phyloP scores from a whole-genome alignment of 2,113 vertebrate species.

The Camelus bactrianus region DNA sequence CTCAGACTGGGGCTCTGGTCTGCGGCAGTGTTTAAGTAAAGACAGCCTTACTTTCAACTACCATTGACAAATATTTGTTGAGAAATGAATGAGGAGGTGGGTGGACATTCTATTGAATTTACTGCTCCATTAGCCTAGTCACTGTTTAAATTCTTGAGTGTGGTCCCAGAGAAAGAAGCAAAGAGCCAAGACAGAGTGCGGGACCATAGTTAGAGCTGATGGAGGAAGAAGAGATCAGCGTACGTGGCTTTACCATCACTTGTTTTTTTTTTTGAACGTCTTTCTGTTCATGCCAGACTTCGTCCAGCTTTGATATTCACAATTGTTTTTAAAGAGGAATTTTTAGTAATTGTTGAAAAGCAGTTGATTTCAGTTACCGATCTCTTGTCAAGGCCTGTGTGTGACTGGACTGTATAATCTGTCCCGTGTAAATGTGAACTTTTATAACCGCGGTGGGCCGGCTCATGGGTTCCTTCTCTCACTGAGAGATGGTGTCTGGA shows the following conservation, averaged over 20 bases:
- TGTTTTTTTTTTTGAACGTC: background rate
- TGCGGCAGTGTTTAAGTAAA: background rate
- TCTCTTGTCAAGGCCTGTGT: background rate
- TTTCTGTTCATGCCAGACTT: background rate
- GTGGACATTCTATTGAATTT: background rate
- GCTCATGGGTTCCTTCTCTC: background rate
- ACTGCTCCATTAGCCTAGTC: background rate
- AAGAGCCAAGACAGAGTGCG: background rate
- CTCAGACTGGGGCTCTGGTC: background rate
- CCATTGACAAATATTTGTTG: slow-evolving; percentile 51
- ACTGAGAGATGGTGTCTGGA: background rate
- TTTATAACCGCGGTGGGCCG: background rate
- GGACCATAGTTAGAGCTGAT: background rate
- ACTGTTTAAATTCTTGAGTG: slow-evolving; percentile 39
- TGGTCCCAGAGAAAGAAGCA: slow-evolving; percentile 5
- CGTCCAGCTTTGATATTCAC: background rate
- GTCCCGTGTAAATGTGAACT: background rate
- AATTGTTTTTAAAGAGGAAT: slow-evolving; percentile 21
- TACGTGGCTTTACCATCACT: background rate
- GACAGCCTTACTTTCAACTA: background rate
- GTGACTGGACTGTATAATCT: background rate
- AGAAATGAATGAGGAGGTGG: slow-evolving; percentile 44
- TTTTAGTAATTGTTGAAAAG: slow-evolving; percentile 44
- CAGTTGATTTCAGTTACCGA: background rate
- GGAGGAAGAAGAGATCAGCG: background rate